Evolutionary conservation across 1,140 invertebrate genomes (phyloP).

Genomic region (Leptonema lineaticorne): DNA sequence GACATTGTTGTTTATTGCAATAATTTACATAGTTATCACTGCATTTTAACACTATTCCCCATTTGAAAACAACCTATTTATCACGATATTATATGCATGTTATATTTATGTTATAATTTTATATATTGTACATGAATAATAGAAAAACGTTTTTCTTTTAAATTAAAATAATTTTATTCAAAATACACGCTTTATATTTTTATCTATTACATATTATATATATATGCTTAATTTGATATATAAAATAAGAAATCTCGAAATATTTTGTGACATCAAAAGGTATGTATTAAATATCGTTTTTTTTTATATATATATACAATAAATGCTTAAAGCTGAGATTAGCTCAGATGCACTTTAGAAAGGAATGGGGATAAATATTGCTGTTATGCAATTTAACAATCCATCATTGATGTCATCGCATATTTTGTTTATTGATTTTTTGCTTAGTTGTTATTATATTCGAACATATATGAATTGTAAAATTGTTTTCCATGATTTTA

Average conservation of each 20-base stretch:
- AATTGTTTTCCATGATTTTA: conserved; percentile 18
- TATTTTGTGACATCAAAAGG: conserved; percentile 1
- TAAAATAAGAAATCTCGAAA: neutral
- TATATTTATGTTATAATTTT: neutral
- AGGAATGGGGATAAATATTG: conserved; percentile 36
- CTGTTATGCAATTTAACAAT: conserved; percentile 43
- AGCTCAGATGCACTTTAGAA: conserved; percentile 38
- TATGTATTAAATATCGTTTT: conserved; percentile 10
- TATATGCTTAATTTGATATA: neutral
- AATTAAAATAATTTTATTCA: too few species aligned
- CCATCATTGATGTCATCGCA: conserved; percentile 41
- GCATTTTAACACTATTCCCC: neutral
- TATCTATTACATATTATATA: neutral
- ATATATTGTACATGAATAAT: neutral
- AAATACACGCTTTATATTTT: too few species aligned
- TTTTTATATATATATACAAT: conserved; percentile 14
- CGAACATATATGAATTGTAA: neutral
- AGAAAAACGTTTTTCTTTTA: too few species aligned
- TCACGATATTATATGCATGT: neutral
- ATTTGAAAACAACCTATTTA: neutral
- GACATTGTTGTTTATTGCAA: neutral
- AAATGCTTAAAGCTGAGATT: conserved; percentile 35
- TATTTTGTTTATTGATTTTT: conserved; percentile 39
- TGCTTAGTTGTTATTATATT: conserved; percentile 28
- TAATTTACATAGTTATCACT: neutral